A percentile compares a stretch with the other conserved stretches of the same genome.
Evolutionary conservation across 2,113 vertebrate genomes (phyloP).

Genomic region (Mesembrinibis cayennensis): DNA sequence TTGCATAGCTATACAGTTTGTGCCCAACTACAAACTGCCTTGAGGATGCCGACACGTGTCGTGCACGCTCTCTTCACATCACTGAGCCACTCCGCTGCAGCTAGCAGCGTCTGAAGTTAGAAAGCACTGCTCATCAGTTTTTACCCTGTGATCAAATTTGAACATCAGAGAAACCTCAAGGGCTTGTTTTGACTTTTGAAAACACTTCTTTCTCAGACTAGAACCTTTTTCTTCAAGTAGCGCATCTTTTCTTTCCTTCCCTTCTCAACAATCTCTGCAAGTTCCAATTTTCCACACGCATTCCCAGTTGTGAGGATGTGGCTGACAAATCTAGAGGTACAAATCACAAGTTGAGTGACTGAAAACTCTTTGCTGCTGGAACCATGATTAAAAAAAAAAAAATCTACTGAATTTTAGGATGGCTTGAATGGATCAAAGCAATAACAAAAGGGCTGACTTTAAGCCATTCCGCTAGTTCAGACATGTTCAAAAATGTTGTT

Average conservation of each 20-base stretch:
- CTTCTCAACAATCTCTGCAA: neutral
- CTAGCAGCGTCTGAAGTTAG: neutral
- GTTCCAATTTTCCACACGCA: neutral
- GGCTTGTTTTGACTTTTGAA: neutral
- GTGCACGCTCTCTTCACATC: neutral
- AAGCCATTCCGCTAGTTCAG: neutral
- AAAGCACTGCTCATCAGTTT: neutral
- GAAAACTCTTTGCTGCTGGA: neutral
- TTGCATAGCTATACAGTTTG: neutral
- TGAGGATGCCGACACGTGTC: neutral
- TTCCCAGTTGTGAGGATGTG: neutral
- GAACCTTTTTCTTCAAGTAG: neutral
- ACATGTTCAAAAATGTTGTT: neutral
- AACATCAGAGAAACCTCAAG: neutral
- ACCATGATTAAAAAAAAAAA: neutral
- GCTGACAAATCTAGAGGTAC: neutral
- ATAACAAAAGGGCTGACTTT: neutral
- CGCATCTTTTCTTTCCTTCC: neutral
- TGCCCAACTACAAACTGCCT: neutral
- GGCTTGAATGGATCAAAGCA: neutral
- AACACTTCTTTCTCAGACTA: neutral
- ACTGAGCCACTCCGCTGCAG: neutral
- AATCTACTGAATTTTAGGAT: neutral
- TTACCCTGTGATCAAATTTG: neutral
- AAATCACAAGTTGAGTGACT: neutral